Conservation (phyloP, 2,888 invertebrate genomes). For the Gastracanthus pulcherrimus region DNA sequence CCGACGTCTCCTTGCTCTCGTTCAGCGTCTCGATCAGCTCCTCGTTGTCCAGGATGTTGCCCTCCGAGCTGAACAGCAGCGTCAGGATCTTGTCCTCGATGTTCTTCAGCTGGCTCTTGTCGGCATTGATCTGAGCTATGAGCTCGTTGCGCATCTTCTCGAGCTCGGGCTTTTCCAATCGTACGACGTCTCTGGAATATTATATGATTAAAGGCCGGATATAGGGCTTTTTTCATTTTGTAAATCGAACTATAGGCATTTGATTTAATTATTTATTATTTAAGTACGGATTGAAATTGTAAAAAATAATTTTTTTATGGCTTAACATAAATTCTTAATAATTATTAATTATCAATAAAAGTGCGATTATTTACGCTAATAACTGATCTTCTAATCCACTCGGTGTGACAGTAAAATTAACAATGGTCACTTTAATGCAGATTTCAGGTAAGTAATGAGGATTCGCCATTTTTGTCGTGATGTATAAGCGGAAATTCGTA, state of each 20-base stretch:
- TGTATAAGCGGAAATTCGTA: conserved; percentile 89
- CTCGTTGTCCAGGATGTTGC: conserved; percentile 96
- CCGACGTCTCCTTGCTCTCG: conserved; percentile 94
- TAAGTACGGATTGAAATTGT: too few relatives aligned
- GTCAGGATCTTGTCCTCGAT: conserved; percentile 95
- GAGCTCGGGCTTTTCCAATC: conserved; percentile 92
- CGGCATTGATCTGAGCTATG: conserved; percentile 90
- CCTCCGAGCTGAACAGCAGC: conserved; percentile 89
- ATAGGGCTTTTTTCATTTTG: conserved; percentile 47
- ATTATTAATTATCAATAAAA: not conserved
- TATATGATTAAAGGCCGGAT: not conserved
- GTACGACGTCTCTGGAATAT: conserved; percentile 86
- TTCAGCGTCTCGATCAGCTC: conserved; percentile 94
- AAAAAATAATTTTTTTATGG: not conserved
- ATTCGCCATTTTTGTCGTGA: conserved; percentile 94
- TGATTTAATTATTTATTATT: too few relatives aligned
- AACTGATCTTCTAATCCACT: conserved; percentile 95
- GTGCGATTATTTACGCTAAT: conserved; percentile 84
- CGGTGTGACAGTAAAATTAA: conserved; percentile 95
- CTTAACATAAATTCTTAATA: not conserved
- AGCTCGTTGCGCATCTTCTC: conserved; percentile 90
- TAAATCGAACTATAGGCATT: not conserved
- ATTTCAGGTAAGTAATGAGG: conserved; percentile 96
- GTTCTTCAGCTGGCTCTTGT: conserved; percentile 89
- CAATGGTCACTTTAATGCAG: conserved; percentile 93